Conservation (phyloP, 1,140 invertebrate species). For the Ips typographus region DNA sequence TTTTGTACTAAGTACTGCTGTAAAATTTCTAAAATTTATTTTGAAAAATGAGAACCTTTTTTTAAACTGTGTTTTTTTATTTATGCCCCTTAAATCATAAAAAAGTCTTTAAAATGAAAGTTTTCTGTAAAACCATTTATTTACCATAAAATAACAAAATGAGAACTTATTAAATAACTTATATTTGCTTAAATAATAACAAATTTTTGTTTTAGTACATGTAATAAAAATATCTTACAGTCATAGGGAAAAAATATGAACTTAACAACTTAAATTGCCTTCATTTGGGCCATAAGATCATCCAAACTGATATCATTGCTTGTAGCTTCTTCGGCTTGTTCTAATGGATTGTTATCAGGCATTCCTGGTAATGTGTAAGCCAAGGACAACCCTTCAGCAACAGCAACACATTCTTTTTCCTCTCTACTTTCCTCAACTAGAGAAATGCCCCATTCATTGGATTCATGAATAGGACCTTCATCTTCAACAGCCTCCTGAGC, state of each 20-base stretch:
- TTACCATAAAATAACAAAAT: no score
- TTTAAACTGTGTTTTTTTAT: no score
- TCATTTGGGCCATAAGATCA: constrained; percentile 89
- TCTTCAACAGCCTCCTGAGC: constrained; percentile 61
- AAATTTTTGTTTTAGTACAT: no score
- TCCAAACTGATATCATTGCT: constrained; percentile 67
- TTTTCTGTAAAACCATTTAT: no score
- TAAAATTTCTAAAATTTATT: no score
- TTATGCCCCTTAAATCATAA: no score
- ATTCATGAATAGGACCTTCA: constrained; percentile 72
- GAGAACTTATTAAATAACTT: no score
- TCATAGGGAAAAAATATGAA: not conserved
- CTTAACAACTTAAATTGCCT: constrained; percentile 64
- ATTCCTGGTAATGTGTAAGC: constrained; percentile 67
- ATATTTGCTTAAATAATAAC: no score
- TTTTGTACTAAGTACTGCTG: no score
- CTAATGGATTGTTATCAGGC: constrained; percentile 37
- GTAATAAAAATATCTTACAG: no score
- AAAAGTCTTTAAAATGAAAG: no score
- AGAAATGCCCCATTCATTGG: constrained; percentile 88
- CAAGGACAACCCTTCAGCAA: constrained; percentile 63
- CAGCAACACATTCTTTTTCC: constrained; percentile 53
- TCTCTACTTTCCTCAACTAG: constrained; percentile 68
- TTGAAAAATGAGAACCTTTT: no score
- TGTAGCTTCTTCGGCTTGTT: constrained; percentile 45